Evolutionary conservation across 2,797 vertebrate species (phyloP), one percentile per base, ranked within the genome.

Genomic region (Gephyroberyx darwinii): DNA sequence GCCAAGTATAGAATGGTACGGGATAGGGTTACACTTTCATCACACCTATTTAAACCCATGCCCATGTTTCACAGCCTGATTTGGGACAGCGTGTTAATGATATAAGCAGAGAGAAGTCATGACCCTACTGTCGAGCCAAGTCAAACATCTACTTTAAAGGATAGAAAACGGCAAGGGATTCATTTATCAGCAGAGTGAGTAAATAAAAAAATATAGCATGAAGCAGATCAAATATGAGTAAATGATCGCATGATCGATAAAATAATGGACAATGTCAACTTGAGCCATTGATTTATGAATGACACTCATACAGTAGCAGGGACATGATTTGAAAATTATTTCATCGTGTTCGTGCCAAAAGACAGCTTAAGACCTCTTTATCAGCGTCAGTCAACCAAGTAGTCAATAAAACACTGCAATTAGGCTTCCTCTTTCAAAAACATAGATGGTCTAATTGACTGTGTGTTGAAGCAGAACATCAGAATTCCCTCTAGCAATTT

Each of bases 371-470:
- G 78, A 86, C 74, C 78, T 90, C 79, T 92, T 91, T 82, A 88
- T 86, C 86, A 82, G 80, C 90, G 62, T 81, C 82, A 83, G 85
- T 90, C 86, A 90, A 90, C 82, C 56, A 89, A 86, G 85, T 86
- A 81, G 74, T 90, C 91, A 88, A 91, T 73, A 86, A 84, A 62
- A 41, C 33, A 22, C 56, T 74, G 80, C 68, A 90, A 84, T 88
- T 84, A 85, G 77, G 59, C 72, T 65, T 69, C 85, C 81, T 78
- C 77, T 84, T 75, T 84, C 70, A 78, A 89, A 89, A 86, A 82
- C 22, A 19, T 55, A 50, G 83, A 86, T 82, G 73, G 67, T 60
- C 55, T 91, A 85, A 93, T 92, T 88, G 91, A 92, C 66, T 75
- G 12, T 72, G 84, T 83, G 81, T 89, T 91, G 81, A 85, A 89